Conservation (phyloP, 2,888 invertebrate species). For the Sipunculus nudus region DNA sequence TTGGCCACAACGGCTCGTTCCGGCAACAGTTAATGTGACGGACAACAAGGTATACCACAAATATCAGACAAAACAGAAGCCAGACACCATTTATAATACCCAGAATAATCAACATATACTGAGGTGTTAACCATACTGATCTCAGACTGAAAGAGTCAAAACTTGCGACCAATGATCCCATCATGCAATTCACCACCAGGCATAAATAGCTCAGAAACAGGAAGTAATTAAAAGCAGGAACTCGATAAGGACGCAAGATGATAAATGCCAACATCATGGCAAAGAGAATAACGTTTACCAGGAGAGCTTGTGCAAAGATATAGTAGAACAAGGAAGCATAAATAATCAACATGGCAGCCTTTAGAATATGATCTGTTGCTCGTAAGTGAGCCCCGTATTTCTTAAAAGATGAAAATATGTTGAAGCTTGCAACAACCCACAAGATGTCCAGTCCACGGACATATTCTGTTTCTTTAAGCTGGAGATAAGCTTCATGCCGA, state of each 20-base stretch:
- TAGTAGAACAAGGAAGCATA: conserved; percentile 47
- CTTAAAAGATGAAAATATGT: conserved; percentile 58
- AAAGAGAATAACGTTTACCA: conserved; percentile 38
- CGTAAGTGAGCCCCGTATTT: conserved; percentile 50
- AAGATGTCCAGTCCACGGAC: conserved; percentile 55
- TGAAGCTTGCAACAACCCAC: conserved; percentile 53
- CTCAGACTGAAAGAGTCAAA: conserved; percentile 28
- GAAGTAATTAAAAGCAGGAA: conserved; percentile 51
- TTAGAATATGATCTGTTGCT: conserved; percentile 45
- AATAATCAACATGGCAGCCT: conserved; percentile 46
- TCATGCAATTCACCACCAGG: conserved; percentile 44
- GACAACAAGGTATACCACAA: conserved; percentile 32
- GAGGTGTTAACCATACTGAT: conserved; percentile 41
- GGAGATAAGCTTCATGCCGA: conserved; percentile 56
- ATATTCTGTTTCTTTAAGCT: conserved; percentile 60
- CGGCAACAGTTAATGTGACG: conserved; percentile 13
- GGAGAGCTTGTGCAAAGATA: conserved; percentile 45
- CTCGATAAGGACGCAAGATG: conserved; percentile 51
- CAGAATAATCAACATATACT: conserved; percentile 43
- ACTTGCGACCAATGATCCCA: conserved; percentile 45
- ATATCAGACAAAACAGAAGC: conserved; percentile 36
- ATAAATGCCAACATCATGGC: conserved; percentile 39
- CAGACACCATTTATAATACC: conserved; percentile 46
- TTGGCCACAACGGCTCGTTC: conserved; percentile 52
- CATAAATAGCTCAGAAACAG: conserved; percentile 45